Evolutionary conservation across 2,113 vertebrate genomes (phyloP), one percentile per base, ranked within the genome.

Genomic region (Eleginops maclovinus): DNA sequence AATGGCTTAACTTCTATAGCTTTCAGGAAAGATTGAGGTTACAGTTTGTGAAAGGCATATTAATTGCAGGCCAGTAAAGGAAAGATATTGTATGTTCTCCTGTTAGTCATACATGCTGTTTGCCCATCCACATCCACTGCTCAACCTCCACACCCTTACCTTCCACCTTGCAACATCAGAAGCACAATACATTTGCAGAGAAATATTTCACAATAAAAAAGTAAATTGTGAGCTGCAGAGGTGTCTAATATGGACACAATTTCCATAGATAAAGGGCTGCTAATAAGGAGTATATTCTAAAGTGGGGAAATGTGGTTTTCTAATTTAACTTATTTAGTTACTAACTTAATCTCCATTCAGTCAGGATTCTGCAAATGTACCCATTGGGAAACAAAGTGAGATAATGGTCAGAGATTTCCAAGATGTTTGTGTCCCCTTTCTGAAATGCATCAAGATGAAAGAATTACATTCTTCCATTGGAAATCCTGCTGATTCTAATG

Each of bases 401-500:
- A 24, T 9, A 24, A 24, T 24, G 40, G 9, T 69, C n/a, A 9
- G 24, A 53, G 14, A 36, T 36, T 3, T 61, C 12, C 53, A 46
- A 36, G 14, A 69, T 21, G 14, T 65, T 14, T 50, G 26, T 1
- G 12, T 51, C 41, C 24, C 26, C 51, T 41, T 65, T 77, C 14
- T 46, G 19, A 28, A 3, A 21, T 53, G 13, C 0, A 3, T 66
- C 49, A 67, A 31, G 53, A 10, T 73, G 49, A 63, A 72, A 72
- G n/a, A 4, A 49, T 40, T 24, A 73, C 4, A 4, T 36, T 31
- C 22, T 41, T 74, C 26, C 22, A n/a, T 0, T 56, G 41, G 53
- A 66, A 24, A 60, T 79, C 44, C 65, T 53, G 26, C 28, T 66
- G 54, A 69, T 69, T 70, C 62, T 79, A 59, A 62, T 81, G 58